phyloP scores from a whole-genome alignment of 2,113 vertebrate genomes.

The Fulica atra region DNA sequence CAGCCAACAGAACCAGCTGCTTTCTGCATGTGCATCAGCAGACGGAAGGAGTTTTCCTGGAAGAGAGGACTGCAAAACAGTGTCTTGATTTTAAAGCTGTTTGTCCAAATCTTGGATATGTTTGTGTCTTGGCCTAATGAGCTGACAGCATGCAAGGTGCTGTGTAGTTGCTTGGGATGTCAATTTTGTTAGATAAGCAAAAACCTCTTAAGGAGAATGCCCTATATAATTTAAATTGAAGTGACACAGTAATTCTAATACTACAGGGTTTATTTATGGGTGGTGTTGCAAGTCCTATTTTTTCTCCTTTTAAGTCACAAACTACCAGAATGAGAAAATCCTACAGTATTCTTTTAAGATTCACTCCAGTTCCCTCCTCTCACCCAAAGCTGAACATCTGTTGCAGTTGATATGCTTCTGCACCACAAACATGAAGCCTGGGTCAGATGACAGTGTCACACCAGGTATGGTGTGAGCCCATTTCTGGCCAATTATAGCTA shows the following conservation, averaged over 20 bases:
- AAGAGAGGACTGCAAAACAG: neutral
- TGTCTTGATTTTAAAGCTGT: neutral
- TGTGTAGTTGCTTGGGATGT: neutral
- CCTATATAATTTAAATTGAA: neutral
- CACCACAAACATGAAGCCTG: neutral
- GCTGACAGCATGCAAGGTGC: accelerated
- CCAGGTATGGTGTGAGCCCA: neutral
- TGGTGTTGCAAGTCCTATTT: neutral
- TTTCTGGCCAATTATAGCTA: neutral
- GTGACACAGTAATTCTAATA: neutral
- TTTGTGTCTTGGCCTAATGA: neutral
- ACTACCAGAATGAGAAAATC: neutral
- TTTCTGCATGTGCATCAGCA: neutral
- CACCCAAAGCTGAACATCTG: neutral
- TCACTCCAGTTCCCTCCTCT: neutral
- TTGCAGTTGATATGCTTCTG: neutral
- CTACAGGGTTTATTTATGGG: neutral
- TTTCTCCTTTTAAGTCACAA: neutral
- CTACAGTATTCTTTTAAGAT: neutral
- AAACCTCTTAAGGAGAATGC: neutral
- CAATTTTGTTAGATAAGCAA: neutral
- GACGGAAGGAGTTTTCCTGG: neutral
- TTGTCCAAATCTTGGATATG: neutral
- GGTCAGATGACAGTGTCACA: neutral
- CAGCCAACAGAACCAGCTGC: neutral